Evolutionary conservation across 1,140 invertebrate species (phyloP), one percentile per base, ranked within the genome.

Genomic region (Achatina immaculata): DNA sequence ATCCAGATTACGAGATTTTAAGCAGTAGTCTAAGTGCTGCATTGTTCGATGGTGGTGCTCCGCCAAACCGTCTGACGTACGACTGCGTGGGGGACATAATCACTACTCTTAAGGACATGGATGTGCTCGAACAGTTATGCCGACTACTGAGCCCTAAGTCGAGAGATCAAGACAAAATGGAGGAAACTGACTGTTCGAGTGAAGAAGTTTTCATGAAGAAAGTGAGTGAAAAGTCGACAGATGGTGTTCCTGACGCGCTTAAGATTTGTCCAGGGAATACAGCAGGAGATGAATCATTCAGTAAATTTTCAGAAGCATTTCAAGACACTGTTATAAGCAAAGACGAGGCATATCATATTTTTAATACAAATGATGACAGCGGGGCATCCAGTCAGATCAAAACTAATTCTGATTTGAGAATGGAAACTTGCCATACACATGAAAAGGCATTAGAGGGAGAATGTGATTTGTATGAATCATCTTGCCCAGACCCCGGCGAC

Each of bases 91-190:
- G 43, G 24, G 71, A 73, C 43, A 51, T 73, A 11, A 48, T 73
- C 28, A 48, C 28, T n/a, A 73, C 48, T 9, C 71, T 73, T 31
- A 73, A 51, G 71, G 45, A 73, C 43, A n/a, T 45, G 0, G 71
- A 73, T 0, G 1, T 73, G 0, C 7, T 73, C 24, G 71, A 73
- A 19, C 24, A 36, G 2, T 31, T 73, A 0, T 34, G 48, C 34
- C 40, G 43, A 14, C 11, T 73, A 14, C 48, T 51, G n/a, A 14
- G 38, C 34, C 43, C 71, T 19, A 28, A 31, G 28, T 0, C 36
- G 0, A 7, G 9, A 43, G 43, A 73, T 34, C 24, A 31, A 7
- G 42, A 14, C 7, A 4, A 31, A 4, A 6, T 1, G 2, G 42
- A 42, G 24, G 21, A 69, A 43, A 69, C 38, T 42, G 21, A 1